These are phyloP conservation scores for Macrotrachela quadricornifera DNA, from an alignment of 1,140 invertebrate species.

Conservation along the genomic window DNA sequence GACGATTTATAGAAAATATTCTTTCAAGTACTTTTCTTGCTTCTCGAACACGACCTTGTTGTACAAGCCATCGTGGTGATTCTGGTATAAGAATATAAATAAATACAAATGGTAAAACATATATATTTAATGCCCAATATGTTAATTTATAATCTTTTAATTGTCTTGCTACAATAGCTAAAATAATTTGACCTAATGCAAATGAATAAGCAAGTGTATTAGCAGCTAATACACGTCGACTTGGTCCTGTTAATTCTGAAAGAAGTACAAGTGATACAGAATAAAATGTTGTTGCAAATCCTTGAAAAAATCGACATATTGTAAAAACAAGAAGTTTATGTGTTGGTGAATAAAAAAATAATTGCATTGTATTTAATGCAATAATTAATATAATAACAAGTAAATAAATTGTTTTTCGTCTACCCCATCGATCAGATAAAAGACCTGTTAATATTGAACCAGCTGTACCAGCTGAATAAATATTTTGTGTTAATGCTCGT, in stretches of 20 bases:
- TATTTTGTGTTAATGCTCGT: slow-evolving; percentile 1
- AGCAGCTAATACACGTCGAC: neutral
- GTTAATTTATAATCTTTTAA: slow-evolving; percentile 2
- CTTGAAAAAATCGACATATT: slow-evolving; percentile 1
- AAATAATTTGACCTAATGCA: neutral
- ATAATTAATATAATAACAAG: neutral
- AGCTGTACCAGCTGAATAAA: neutral
- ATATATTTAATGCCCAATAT: neutral
- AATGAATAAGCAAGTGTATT: slow-evolving; percentile 1
- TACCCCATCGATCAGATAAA: slow-evolving; percentile 1
- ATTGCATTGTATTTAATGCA: slow-evolving; percentile 1
- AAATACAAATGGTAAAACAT: slow-evolving; percentile 4
- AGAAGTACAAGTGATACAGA: neutral
- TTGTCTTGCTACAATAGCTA: neutral
- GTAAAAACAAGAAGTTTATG: slow-evolving; percentile 2
- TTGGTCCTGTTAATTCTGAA: slow-evolving; percentile 1
- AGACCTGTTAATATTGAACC: slow-evolving; percentile 1
- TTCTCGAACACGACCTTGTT: neutral
- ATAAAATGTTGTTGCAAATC: slow-evolving; percentile 1
- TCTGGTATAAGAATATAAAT: slow-evolving; percentile 1
- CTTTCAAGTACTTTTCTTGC: neutral
- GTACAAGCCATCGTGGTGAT: neutral
- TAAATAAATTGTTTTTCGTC: neutral
- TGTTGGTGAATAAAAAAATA: neutral
- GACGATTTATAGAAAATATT: too few relatives aligned